phyloP scores from a whole-genome alignment of 2,113 vertebrate genomes.

The Monopterus albus region DNA sequence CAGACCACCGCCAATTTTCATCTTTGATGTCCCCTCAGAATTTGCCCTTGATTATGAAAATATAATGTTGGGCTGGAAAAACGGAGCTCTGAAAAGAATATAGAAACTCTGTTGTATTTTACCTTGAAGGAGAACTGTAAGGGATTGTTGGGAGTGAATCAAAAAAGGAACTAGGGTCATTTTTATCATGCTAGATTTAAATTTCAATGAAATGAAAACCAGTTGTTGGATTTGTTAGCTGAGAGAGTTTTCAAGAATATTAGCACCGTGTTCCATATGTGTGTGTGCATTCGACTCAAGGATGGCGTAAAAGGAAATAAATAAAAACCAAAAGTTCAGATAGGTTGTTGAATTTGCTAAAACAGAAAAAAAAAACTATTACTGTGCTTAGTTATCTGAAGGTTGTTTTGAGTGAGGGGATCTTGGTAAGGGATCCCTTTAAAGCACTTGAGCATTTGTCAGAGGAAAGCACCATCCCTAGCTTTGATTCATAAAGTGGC shows the following conservation, averaged over 20 bases:
- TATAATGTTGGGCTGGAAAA: conserved; percentile 30
- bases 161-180: conserved; percentile 2
- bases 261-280: conserved; percentile 13
- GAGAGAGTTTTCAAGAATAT: conserved; percentile 14
- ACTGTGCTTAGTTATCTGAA: not conserved
- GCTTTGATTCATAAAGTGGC: conserved; percentile 55
- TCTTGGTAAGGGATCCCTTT: conserved; percentile 29
- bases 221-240: conserved; percentile 52
- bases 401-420: conserved; percentile 14
- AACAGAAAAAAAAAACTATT: conserved; percentile 6
- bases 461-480: conserved; percentile 24
- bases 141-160: not conserved
- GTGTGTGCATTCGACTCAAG: conserved; percentile 22
- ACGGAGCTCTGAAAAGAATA: conserved; percentile 33
- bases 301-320: conserved; percentile 20
- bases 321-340: conserved; percentile 31
- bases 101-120: conserved; percentile 29
- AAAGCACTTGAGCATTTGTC: conserved; percentile 17
- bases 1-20: conserved; percentile 50
- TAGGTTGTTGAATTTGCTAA: conserved; percentile 31
- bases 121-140: conserved; percentile 24
- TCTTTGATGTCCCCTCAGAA: conserved; percentile 58
- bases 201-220: conserved; percentile 38
- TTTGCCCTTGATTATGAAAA: conserved; percentile 40
- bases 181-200: conserved; percentile 41